Conservation (phyloP, 2,797 vertebrate species). For the Dryobates pubescens region DNA sequence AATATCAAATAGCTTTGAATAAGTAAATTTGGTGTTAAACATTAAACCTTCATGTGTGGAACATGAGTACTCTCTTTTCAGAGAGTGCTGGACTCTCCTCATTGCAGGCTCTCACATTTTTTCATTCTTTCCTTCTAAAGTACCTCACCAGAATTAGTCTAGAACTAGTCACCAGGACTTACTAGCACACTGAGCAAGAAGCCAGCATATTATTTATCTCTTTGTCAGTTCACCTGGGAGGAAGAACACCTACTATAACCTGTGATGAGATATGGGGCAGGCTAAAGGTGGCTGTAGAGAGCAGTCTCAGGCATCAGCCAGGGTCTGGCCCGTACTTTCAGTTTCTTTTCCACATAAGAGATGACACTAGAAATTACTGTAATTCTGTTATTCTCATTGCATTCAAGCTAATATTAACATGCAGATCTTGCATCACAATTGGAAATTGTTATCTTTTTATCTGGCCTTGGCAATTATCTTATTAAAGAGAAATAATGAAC, state of each 20-base stretch:
- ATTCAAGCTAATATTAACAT: background rate
- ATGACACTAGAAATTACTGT: background rate
- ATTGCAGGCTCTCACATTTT: background rate
- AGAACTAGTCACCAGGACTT: background rate
- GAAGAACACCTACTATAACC: background rate
- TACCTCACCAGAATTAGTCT: background rate
- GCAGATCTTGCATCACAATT: background rate
- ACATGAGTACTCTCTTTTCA: background rate
- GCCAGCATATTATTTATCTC: background rate
- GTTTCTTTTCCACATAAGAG: background rate
- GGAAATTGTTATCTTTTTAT: background rate
- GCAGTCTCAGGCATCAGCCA: background rate
- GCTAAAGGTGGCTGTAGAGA: background rate
- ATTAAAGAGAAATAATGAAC: background rate
- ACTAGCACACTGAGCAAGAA: background rate
- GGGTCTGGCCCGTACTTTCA: background rate
- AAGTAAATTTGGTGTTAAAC: background rate
- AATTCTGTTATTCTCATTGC: background rate
- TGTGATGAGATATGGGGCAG: accelerated
- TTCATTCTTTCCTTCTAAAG: background rate
- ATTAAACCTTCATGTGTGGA: accelerated
- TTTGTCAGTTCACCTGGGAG: background rate
- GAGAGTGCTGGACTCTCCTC: background rate
- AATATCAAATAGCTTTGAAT: background rate
- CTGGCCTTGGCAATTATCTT: background rate